Percentiles rank a stretch among this genome's conserved stretches.
Conservation (phyloP, 2,888 invertebrate species). For the Nephrotoma flavescens region DNA sequence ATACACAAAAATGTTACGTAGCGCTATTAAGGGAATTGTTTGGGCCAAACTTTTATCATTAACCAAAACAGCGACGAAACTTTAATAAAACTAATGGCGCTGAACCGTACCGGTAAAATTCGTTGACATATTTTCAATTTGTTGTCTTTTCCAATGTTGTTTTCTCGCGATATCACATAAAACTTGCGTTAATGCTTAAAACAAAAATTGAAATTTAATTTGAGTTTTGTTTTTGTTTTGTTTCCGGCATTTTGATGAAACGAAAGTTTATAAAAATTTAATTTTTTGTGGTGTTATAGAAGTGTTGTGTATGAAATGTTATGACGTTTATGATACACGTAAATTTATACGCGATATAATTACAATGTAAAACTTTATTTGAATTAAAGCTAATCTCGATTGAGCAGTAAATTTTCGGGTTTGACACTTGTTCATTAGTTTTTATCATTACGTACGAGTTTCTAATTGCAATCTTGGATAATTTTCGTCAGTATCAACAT, state of each 20-base stretch:
- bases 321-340: not conserved
- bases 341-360: too few species aligned
- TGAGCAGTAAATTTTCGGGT: too few species aligned
- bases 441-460: too few species aligned
- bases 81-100: not conserved
- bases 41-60: not conserved
- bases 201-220: not conserved
- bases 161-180: not conserved
- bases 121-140: not conserved
- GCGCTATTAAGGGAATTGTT: not conserved
- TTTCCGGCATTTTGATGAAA: not conserved
- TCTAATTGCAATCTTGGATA: too few species aligned
- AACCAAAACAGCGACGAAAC: not conserved
- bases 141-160: not conserved
- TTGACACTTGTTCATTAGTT: too few species aligned
- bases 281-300: not conserved
- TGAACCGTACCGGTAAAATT: not conserved
- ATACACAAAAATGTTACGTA: not conserved
- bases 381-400: too few species aligned
- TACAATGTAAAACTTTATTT: too few species aligned
- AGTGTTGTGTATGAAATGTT: not conserved
- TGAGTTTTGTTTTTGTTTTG: not conserved
- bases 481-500: too few species aligned
- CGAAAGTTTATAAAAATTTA: not conserved
- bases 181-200: not conserved